phyloP scores from a whole-genome alignment of 2,113 vertebrate species.

The Ameiurus melas region DNA sequence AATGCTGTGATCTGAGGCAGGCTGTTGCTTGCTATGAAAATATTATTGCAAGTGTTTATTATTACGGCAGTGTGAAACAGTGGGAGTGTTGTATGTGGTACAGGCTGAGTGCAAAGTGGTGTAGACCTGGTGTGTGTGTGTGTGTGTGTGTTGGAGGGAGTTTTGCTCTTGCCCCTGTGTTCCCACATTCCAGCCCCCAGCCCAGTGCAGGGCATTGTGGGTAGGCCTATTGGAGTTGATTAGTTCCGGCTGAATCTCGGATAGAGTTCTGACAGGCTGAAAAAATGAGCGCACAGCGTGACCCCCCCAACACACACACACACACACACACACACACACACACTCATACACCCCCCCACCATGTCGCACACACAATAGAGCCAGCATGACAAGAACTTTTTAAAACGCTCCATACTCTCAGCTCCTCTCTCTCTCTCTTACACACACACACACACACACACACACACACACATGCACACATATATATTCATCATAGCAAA shows the following conservation, averaged over 20 bases:
- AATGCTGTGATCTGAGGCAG: constrained; percentile 72
- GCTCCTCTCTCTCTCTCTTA: constrained; percentile 36
- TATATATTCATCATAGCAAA: constrained; percentile 47
- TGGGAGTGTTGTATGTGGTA: constrained; percentile 73
- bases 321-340: constrained; percentile 35
- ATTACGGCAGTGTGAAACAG: constrained; percentile 78
- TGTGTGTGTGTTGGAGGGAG: constrained; percentile 36
- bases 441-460: constrained; percentile 25
- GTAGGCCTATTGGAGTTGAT: constrained; percentile 81
- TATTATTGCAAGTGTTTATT: constrained; percentile 85
- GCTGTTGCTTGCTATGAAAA: constrained; percentile 78
- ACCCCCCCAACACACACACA: constrained; percentile 51
- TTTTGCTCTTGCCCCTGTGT: constrained; percentile 54
- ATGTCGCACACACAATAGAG: constrained; percentile 71
- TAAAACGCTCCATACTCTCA: constrained; percentile 72
- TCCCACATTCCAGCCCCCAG: constrained; percentile 72
- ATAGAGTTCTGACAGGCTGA: constrained; percentile 80
- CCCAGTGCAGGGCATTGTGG: constrained; percentile 73
- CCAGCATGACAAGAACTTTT: constrained; percentile 71
- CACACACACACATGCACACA: constrained; percentile 50
- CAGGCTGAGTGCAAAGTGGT: constrained; percentile 54
- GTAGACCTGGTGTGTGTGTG: constrained; percentile 54
- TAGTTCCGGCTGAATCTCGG: constrained; percentile 80
- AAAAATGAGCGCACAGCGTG: constrained; percentile 77
- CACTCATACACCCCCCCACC: constrained; percentile 46